Evolutionary conservation across 2,113 vertebrate genomes (phyloP).

Genomic region (Pagrus major): DNA sequence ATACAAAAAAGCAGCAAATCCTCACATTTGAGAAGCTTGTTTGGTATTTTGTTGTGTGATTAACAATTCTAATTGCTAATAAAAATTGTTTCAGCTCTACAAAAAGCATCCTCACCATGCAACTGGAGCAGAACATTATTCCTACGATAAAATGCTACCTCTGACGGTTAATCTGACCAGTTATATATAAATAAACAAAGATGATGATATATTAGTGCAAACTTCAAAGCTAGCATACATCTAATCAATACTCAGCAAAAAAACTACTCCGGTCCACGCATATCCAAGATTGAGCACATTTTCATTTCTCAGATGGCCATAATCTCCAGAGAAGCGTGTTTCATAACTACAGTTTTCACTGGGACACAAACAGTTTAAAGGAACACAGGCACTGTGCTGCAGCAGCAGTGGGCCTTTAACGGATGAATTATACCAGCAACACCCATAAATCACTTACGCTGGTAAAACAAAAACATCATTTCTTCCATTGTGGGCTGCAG

Average conservation of each 20-base stretch:
- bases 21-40: neutral
- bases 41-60: neutral
- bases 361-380: constrained; percentile 2
- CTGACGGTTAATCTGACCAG: neutral
- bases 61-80: neutral
- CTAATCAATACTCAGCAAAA: neutral
- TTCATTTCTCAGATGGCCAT: neutral
- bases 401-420: constrained; percentile 25
- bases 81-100: neutral
- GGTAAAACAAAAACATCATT: neutral
- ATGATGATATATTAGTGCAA: neutral
- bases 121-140: neutral
- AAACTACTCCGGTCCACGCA: neutral
- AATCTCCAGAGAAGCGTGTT: constrained; percentile 2
- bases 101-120: neutral
- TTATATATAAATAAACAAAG: neutral
- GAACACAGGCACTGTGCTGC: neutral
- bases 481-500: constrained; percentile 1
- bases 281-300: neutral
- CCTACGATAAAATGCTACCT: neutral
- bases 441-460: constrained; percentile 35
- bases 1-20: neutral
- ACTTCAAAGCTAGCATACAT: neutral
- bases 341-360: constrained; percentile 16
- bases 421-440: constrained; percentile 15